Base-by-base conservation (phyloP, 2,888 invertebrate species). In the Vesta saturnalis region DNA sequence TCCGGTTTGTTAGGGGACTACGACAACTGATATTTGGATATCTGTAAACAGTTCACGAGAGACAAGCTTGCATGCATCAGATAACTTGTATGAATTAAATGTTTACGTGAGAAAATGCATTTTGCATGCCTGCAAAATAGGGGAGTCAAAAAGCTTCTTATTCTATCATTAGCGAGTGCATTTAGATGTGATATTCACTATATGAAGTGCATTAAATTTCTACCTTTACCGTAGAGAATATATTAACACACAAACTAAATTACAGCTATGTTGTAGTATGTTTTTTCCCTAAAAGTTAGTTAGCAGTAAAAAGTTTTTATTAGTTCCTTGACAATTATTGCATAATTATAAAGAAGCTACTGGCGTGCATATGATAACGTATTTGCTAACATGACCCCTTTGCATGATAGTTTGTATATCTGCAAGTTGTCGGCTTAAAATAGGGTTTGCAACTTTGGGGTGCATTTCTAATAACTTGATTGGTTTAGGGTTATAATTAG, bases 381-480 rank as follows among this genome's bases (percentile, higher is more conserved):
- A 12, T 39, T 39, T n/a, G 39, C n/a, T 39, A 39, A 39, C 39
- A n/a, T 39, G 39, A n/a, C 72, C 73, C 69, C 66, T 67, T 75
- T 63, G 76, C 75, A 71, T 75, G 75, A 72, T 71, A 71, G 65
- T 69, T 49, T 39, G 62, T 72, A 63, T 76, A 72, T 75, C 72
- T 73, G 73, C 73, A 71, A 74, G 74, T 73, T 76, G 72, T 73
- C 73, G 69, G 71, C 70, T 69, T 71, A 70, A 72, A 68, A 67
- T 58, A 67, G 71, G 73, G 69, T 59, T 64, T 55, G 62, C 56
- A 23, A 62, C 56, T 30, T 57, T 47, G 52, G 74, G 74, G 74
- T 73, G 74, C 71, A 71, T 73, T 71, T 49, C 67, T 73, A 73
- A 74, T 73, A 72, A 52, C 60, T 64, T 56, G 60, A 58, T 63